These are phyloP conservation scores for Aphyosemion australe DNA, from an alignment of 2,113 vertebrate species.

Conservation along the genomic window DNA sequence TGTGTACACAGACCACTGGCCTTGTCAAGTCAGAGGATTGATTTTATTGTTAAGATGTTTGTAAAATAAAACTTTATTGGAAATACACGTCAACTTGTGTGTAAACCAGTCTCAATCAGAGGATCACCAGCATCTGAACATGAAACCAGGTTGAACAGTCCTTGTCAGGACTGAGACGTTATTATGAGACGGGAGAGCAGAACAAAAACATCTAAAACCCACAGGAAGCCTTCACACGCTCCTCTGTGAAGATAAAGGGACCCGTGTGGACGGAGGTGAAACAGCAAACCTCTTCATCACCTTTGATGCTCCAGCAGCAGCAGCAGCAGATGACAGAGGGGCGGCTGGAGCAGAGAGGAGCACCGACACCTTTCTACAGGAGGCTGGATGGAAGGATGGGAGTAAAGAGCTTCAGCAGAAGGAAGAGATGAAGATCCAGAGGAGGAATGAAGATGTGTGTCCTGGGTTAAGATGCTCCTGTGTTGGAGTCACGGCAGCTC, in stretches of 20 bases:
- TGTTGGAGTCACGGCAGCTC: not conserved
- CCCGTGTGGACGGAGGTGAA: conserved; percentile 40
- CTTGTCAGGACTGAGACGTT: no score
- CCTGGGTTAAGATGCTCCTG: conserved; percentile 36
- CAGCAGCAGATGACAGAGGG: conserved; percentile 61
- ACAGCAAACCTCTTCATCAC: conserved; percentile 66
- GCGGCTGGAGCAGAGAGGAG: conserved; percentile 24
- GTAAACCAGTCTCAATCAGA: not conserved
- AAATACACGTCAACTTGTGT: no score
- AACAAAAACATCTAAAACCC: conserved; percentile 31
- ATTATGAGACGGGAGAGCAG: no score
- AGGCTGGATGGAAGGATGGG: conserved; percentile 1
- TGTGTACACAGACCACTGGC: no score
- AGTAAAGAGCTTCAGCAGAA: conserved; percentile 8
- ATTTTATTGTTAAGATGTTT: no score
- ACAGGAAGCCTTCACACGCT: conserved; percentile 60
- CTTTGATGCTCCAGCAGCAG: conserved; percentile 65
- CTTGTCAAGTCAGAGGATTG: no score
- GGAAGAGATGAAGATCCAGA: conserved; percentile 25
- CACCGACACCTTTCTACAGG: conserved; percentile 16
- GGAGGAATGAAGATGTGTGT: conserved; percentile 17
- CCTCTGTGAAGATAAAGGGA: conserved; percentile 67
- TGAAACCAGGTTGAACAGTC: no score
- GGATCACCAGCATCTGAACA: not conserved
- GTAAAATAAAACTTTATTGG: no score